Evolutionary conservation across 2,113 vertebrate genomes (phyloP), one percentile per base, ranked within the genome.

Genomic region (Noturus placidus): DNA sequence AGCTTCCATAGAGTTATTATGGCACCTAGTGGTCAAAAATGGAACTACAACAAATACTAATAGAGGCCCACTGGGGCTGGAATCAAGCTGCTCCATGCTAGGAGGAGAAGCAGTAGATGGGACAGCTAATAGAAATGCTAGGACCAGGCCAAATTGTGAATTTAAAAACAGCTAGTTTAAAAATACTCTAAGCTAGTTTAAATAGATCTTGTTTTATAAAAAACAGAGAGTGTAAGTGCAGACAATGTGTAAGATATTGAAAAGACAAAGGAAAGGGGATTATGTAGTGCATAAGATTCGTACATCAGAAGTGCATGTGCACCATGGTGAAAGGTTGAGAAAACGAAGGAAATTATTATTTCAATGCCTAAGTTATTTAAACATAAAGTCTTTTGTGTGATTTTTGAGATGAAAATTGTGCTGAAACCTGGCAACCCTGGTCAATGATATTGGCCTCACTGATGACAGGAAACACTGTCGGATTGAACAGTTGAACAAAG

Each of bases 391-490:
- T 19, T 72, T 20, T 74, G 35, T 22, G 19, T 74, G 35, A 17
- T 38, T 76, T 46, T 69, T 69, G 5, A 69, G 65, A 72, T 19
- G 22, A 3, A 76, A 4, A 4, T 2, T 46, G 11, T 22, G 46
- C 20, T 54, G 10, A 54, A 78, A 78, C 50, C 74, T 77, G 74
- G 74, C 74, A 77, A 77, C 74, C 42, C 42, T 50, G 74, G 13
- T 77, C 38, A 33, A 35, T 35, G 14, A 79, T 30, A 46, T 79
- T 54, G 4, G 3, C 6, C n/a, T 19, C 15, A 33, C 1, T n/a
- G 50, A 9, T 42, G 38, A 42, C 17, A 38, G 22, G 42, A 50
- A 50, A n/a, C 72, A 76, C 22, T 46, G 35, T 1, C 30, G 46
- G 1, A 4, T 42, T 3, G 3, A 38, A 11, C 70, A 72, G 7